A percentile compares a stretch with the other conserved stretches of the same genome.
These are phyloP conservation scores for Agrochola litura DNA, from an alignment of 2,888 invertebrate species.

Conservation along the genomic window DNA sequence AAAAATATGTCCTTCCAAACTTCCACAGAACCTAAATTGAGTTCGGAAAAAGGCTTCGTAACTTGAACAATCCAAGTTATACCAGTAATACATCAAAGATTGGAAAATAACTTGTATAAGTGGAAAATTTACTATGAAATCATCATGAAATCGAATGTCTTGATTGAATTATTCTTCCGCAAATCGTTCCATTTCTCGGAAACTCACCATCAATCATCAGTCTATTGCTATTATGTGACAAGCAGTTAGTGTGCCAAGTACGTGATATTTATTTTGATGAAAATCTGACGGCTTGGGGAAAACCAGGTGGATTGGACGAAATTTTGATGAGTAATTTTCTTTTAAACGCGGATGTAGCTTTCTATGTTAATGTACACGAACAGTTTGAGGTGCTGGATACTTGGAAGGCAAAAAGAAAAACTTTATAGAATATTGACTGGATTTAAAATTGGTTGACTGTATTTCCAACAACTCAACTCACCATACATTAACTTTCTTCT, in stretches of 20 bases:
- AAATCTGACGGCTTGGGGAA: slow-evolving; percentile 47
- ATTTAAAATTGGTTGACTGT: neutral
- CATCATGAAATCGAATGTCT: slow-evolving; percentile 62
- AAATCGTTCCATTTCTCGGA: slow-evolving; percentile 54
- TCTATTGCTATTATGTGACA: slow-evolving; percentile 60
- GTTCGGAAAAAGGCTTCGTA: slow-evolving; percentile 44
- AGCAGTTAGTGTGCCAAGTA: slow-evolving; percentile 57
- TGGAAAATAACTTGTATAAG: slow-evolving; percentile 57
- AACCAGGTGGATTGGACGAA: slow-evolving; percentile 38
- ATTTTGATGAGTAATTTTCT: slow-evolving; percentile 50
- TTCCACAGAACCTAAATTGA: slow-evolving; percentile 41
- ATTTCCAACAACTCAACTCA: neutral
- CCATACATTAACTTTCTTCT: too few relatives aligned
- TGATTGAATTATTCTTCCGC: slow-evolving; percentile 63
- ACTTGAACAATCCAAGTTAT: slow-evolving; percentile 59
- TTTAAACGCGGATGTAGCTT: slow-evolving; percentile 39
- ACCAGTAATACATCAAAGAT: slow-evolving; percentile 55
- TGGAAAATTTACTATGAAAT: slow-evolving; percentile 65
- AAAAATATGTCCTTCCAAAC: slow-evolving; percentile 40
- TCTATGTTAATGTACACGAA: slow-evolving; percentile 47
- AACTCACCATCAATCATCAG: slow-evolving; percentile 56
- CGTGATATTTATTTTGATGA: slow-evolving; percentile 58
- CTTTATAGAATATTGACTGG: slow-evolving; percentile 14
- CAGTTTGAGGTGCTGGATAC: slow-evolving; percentile 24
- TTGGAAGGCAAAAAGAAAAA: slow-evolving; percentile 39